Base-by-base conservation (phyloP, 2,888 invertebrate genomes). In the Netelia melanura region DNA sequence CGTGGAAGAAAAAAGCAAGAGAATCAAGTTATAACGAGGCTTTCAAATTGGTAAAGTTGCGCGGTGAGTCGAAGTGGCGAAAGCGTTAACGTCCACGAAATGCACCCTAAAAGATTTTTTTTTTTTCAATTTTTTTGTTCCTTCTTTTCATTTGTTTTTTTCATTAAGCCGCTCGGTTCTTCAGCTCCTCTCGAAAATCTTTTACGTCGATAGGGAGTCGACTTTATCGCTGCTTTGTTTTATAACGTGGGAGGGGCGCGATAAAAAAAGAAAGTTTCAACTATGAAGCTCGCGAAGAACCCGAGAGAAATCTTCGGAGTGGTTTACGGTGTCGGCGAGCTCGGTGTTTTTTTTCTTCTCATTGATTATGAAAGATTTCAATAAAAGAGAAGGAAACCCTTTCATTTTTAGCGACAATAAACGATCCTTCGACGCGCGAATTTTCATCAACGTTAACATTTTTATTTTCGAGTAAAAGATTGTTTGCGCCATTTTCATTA, bases 21-120 rank as follows among this genome's bases (percentile, higher is more conserved):
- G 54, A 74, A 81, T 86, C 68, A 75, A 83, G 85, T 86, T 85
- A 79, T 87, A 79, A 83, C 79, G 83, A 79, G 74, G 68, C 64
- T 83, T 58, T 43, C 56, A 87, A 85, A 86, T 87, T 87, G 84
- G 76, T 76, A 80, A 86, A 86, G 86, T 87, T 86, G 43, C 21
- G 38, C 62, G 72, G 0, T 54, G 58, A n/a, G 44, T 44, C 43
- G 48, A 64, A 70, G 70, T 48, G 14, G n/a, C 43, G 43, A 21
- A 30, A 78, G n/a, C 11, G 30, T 48, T 8, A 71, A n/a, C 56
- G 48, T 67, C 48, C 25, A 64, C 78, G 38, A 38, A 70, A 82
- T 78, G 65, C 62, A 78, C 74, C 61, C 64, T 30, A 9, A 21
- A 21, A 72, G 52, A 38, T 81, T 67, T 78, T 78, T 67, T 10